Base-by-base conservation (phyloP, 2,888 invertebrate species). In the Agriopis aurantiaria region DNA sequence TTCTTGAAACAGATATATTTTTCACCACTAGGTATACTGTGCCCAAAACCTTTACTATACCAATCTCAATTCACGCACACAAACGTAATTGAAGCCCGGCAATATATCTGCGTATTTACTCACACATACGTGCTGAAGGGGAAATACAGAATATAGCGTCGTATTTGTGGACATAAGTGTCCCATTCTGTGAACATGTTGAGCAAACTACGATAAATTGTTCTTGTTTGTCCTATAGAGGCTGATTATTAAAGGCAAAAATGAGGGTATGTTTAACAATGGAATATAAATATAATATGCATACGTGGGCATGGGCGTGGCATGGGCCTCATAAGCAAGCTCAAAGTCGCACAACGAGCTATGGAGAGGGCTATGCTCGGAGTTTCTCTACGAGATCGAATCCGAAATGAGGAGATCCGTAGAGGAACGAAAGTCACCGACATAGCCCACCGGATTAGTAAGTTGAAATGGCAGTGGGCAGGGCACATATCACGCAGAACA, bases 131-230 rank as follows among this genome's bases (percentile, higher is more conserved):
- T 33, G n/a, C 2, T 48, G 40, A 52, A 8, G 46, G 62, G 58
- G 49, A 17, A 68, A 60, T 64, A 69, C 59, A 64, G 59, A 41
- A 65, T 65, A 60, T 69, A 60, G 55, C 55, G 33, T 60, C 12
- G 33, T 56, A 53, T 69, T 69, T 51, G 69, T 53, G 65, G 65
- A 65, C 61, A 69, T 65, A 69, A 69, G 61, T 58, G 62, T 55
- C 69, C 45, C 65, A 61, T 69, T 69, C 63, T 41, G 33, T 9
- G 51, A 8, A 56, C 17, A 40, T 57, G 61, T 56, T 61, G 55
- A 48, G 23, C 63, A 59, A 68, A 69, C 61, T 65, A 46, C 51
- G 51, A 33, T 52, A 57, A 68, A 69, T 58, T 48, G 57, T 40
- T 46, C 61, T 65, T 56, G 62, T 69, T 65, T 65, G 43, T 53